Conservation (phyloP, 1,140 invertebrate species). For the Diachasma alloeum region DNA sequence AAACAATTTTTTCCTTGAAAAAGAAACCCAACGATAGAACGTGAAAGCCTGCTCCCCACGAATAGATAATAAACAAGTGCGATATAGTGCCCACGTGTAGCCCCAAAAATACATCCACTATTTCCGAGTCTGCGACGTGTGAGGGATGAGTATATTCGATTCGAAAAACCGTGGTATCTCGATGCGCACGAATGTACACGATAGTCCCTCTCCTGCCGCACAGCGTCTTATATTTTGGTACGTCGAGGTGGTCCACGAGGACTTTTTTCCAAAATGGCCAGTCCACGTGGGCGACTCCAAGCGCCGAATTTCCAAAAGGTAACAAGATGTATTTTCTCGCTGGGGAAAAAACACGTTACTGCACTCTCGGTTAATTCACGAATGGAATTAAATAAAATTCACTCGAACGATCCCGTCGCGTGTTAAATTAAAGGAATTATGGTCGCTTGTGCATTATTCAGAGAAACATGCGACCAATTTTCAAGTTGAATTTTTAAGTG, state of each 20-base stretch:
- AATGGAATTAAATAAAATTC: too few relatives aligned
- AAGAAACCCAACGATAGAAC: neutral
- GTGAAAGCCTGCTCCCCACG: neutral
- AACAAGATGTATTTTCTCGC: too few relatives aligned
- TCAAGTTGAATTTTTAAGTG: too few relatives aligned
- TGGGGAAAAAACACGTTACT: too few relatives aligned
- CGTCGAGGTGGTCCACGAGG: conserved; percentile 11
- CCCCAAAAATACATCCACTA: neutral
- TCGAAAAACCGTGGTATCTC: neutral
- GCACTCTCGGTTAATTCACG: too few relatives aligned
- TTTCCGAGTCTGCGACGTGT: conserved; percentile 10
- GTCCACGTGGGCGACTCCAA: neutral
- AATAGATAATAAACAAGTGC: neutral
- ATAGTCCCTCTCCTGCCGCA: neutral
- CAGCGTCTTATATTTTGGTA: neutral
- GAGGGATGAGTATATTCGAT: conserved; percentile 20
- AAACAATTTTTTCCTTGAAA: neutral
- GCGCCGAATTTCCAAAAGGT: neutral
- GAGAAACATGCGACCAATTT: too few relatives aligned
- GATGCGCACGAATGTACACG: neutral
- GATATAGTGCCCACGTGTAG: neutral
- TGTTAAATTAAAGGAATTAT: too few relatives aligned
- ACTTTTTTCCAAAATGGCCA: neutral
- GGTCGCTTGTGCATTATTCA: too few relatives aligned
- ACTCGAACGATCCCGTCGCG: too few relatives aligned